A percentile compares a stretch with the other conserved stretches of the same genome.
phyloP scores from a whole-genome alignment of 2,888 invertebrate genomes.

The Sinotaia quadrata region DNA sequence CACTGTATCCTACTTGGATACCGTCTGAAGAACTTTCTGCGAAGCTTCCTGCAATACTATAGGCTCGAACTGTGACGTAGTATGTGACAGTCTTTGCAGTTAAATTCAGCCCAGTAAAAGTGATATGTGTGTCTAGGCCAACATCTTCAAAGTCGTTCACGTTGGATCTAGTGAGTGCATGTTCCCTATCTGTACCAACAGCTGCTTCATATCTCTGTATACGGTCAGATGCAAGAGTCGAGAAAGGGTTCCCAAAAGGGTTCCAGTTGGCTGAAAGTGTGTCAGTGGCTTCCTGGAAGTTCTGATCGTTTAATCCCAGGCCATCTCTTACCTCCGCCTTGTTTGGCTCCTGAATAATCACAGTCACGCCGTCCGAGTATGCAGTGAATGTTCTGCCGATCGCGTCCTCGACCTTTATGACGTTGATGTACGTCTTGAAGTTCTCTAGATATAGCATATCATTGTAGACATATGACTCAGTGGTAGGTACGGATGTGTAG shows the following conservation, averaged over 20 bases:
- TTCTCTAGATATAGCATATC: neutral
- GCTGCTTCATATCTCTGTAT: conserved; percentile 52
- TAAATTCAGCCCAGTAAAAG: conserved; percentile 48
- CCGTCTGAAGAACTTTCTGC: conserved; percentile 56
- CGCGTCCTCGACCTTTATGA: conserved; percentile 33
- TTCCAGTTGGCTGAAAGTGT: conserved; percentile 43
- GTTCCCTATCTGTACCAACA: conserved; percentile 52
- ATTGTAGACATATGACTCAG: neutral
- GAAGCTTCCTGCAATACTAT: conserved; percentile 51
- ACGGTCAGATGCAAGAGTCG: conserved; percentile 29
- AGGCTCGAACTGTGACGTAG: conserved; percentile 56
- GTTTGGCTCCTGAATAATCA: conserved; percentile 34
- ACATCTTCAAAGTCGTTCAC: conserved; percentile 52
- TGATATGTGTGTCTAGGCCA: conserved; percentile 46
- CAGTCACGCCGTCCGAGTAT: conserved; percentile 39
- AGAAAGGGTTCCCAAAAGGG: conserved; percentile 32
- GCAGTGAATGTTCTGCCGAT: conserved; percentile 31
- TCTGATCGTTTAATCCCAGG: conserved; percentile 26
- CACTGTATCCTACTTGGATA: conserved; percentile 46
- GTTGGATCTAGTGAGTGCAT: conserved; percentile 44
- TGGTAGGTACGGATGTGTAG: neutral
- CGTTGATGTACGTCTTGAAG: conserved; percentile 28
- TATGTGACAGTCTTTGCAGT: conserved; percentile 48
- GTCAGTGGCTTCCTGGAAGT: conserved; percentile 35
- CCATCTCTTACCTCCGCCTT: conserved; percentile 41